Conservation (phyloP, 92 coral and sea anemone genomes). For the Isaurus tuberculatus region DNA sequence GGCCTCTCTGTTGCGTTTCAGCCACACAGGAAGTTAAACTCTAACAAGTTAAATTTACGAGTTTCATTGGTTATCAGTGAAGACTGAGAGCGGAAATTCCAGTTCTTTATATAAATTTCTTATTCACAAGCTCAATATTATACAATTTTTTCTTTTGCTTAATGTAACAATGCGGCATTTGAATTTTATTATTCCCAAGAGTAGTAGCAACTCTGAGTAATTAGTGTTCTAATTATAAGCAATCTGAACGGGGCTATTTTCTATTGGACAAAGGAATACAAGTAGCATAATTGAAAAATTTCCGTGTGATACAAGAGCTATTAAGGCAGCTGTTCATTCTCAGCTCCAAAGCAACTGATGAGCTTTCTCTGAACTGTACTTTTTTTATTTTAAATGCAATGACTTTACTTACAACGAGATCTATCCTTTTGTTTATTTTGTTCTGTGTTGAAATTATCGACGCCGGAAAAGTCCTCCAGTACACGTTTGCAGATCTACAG, state of each 20-base stretch:
- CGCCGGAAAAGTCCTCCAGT: neutral
- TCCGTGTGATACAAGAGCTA: constrained; percentile 37
- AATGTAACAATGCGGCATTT: no score
- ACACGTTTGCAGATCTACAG: neutral
- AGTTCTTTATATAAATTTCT: no score
- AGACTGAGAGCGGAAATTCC: no score
- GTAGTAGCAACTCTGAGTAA: no score
- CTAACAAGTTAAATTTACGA: no score
- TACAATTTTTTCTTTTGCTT: no score
- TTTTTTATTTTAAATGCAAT: neutral
- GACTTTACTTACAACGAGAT: neutral
- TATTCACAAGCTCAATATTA: no score
- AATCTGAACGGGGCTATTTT: constrained; percentile 29
- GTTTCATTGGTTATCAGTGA: no score
- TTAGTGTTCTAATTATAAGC: neutral
- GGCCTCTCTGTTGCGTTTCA: no score
- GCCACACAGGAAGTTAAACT: no score
- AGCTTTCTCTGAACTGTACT: neutral
- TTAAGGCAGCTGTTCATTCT: constrained; percentile 32
- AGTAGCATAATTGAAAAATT: constrained; percentile 1
- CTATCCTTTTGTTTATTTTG: neutral
- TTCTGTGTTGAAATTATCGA: neutral
- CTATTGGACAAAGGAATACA: constrained; percentile 13
- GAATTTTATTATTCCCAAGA: no score
- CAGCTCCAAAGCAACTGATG: neutral